Base-by-base conservation (phyloP, 2,113 vertebrate species). In the Kryptolebias marmoratus region DNA sequence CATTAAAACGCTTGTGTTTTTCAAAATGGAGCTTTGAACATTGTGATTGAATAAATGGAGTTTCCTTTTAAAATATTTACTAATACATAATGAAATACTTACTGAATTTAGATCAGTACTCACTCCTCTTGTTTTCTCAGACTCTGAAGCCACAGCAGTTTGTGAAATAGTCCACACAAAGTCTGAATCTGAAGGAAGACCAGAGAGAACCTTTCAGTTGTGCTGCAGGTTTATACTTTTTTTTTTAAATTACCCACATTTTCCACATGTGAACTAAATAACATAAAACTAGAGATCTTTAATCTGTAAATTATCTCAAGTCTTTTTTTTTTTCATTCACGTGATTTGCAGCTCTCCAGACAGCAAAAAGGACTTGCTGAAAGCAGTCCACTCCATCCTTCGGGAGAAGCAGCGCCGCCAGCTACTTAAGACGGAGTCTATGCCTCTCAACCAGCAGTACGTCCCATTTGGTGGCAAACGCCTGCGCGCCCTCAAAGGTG, bases 381-480 rank as follows among this genome's bases (percentile, higher is more conserved):
- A 97, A 88, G 94, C 95, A 0, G 94, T 99, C 68, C 98, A 98
- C 76, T 97, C 96, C 0, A 95, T 97, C 84, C 93, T 99, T 45
- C 92, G 97, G 13, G 96, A 98, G 63, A 98, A 98, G 83, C 98
- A 98, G 83, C 92, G 98, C 30, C 92, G 97, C 1, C 96, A 97
- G 83, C 94, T 98, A n/a, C 94, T 98, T 11, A 97, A 98, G 92
- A 97, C 96, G 0, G 96, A 99, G 71, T 96, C 95, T 71, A 92
- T 99, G 71, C 96, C 97, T 18, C 94, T 90, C 5, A 96, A 94
- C 84, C 96, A 96, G 93, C 96, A 97, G 86, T 99, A 99, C 62
- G 94, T 97, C 66, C 98, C 98, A 30, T 99, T 98, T 62, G 97
- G 97, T 86, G 98, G 98, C 22, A 97, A 97, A 85, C 94, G 98